Base-by-base conservation (phyloP, 2,888 invertebrate species). In the Tenthredo scrophulariae region DNA sequence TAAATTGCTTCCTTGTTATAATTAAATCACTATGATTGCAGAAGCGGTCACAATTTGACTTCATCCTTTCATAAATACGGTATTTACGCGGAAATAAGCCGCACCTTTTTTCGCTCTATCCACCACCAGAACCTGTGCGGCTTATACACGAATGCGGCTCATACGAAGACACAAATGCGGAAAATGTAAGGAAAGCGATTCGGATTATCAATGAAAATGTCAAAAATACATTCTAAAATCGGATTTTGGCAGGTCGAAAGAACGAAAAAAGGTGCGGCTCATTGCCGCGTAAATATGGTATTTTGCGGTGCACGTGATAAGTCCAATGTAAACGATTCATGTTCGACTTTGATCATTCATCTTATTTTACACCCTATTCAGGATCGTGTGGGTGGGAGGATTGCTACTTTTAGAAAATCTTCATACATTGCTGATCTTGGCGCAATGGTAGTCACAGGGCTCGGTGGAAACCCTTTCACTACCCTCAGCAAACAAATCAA, bases 401-500 rank as follows among this genome's bases (percentile, higher is more conserved):
- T 99, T 89, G 98, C 98, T 1, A 99, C 99, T 9, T 99, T 99
- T 93, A 95, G 99, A 85, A 99, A 99, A 93, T 97, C 96, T 72
- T 96, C 96, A 74, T 97, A 96, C 93, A 96, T 96, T 65, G 96
- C 96, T 26, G 96, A 97, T 92, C 93, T 97, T 74, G 98, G 99
- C 1, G 99, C 99, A 0, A 99, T 99, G 98, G 99, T 99, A 2
- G 98, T 99, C 2, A 99, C 99, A 5, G 99, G 99, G 0, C 95
- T 99, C 26, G 98, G 97, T 85, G 99, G 99, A 0, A 99, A 99
- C 94, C 99, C 99, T 0, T 97, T 99, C 85, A 98, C 98, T 9
- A 98, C 98, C 26, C 93, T 99, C 46, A 98, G 98, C 88, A 97
- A 98, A 90, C 99, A 99, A 94, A 98, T 99, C 92, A 98, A 97